Conservation (phyloP, 2,888 invertebrate species). For the Syrista parreyssii region DNA sequence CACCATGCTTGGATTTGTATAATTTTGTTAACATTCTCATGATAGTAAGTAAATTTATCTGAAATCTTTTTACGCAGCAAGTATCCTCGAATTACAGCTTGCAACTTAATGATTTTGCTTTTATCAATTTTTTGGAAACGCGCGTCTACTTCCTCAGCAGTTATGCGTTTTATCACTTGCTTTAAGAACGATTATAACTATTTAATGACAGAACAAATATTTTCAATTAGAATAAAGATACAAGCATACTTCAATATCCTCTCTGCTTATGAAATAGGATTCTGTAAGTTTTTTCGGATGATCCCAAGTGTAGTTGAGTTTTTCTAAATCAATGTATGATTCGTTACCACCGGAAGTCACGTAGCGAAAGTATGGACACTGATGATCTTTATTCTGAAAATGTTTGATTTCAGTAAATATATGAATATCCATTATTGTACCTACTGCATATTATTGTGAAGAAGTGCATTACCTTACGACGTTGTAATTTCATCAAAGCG, state of each 20-base stretch:
- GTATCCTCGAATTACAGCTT: conserved; percentile 73
- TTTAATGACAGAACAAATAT: conserved; percentile 27
- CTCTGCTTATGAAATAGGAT: conserved; percentile 47
- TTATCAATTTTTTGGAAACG: conserved; percentile 61
- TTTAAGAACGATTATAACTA: conserved; percentile 69
- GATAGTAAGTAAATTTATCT: conserved; percentile 64
- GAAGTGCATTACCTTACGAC: conserved; percentile 21
- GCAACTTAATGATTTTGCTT: conserved; percentile 69
- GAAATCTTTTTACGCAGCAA: conserved; percentile 68
- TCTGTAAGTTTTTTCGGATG: conserved; percentile 45
- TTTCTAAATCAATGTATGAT: conserved; percentile 52
- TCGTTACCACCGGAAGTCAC: conserved; percentile 46
- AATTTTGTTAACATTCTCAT: conserved; percentile 65
- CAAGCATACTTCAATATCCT: conserved; percentile 51
- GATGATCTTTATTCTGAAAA: conserved; percentile 38
- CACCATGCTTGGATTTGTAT: conserved; percentile 75
- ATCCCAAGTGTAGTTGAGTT: conserved; percentile 54
- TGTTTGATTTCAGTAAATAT: background rate
- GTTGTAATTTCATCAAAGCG: conserved; percentile 36
- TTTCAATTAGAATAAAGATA: background rate
- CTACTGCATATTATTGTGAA: background rate
- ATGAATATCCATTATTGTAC: background rate
- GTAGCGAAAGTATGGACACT: conserved; percentile 47
- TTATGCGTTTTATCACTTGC: conserved; percentile 65
- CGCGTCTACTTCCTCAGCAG: conserved; percentile 63